Base-by-base conservation (phyloP, 2,113 vertebrate genomes). In the Penelope pileata region DNA sequence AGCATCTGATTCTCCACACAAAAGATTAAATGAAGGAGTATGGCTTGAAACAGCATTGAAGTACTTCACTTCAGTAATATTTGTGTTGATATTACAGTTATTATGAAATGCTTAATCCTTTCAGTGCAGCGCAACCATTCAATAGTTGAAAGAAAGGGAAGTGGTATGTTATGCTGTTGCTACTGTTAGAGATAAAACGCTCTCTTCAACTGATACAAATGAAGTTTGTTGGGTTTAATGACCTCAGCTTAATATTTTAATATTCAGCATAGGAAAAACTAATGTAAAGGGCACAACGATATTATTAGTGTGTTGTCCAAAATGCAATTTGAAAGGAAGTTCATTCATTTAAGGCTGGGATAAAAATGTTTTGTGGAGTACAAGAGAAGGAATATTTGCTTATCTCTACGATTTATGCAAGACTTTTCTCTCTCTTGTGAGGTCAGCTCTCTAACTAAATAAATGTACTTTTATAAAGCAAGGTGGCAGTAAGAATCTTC, bases 401-500 rank as follows among this genome's bases (percentile, higher is more conserved):
- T 91, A 45, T 56, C 54, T 29, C 12, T 63, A 16, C 30, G 70
- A 78, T 91, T 88, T 85, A 70, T 86, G 67, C 23, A 62, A 86
- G 32, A 5, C 9, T 83, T 91, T 91, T 69, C 87, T 88, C 63
- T 73, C 79, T 91, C 63, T 93, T n/a, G 59, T 63, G 68, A 94
- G 93, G 95, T 96, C 94, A 97, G 75, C 72, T 93, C 82, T 82
- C 85, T 94, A 85, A 77, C 88, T 95, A 90, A 96, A 97, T 92
- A 92, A 93, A 92, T 95, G 95, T 94, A 88, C 87, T 95, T 95
- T 91, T 92, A 94, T 93, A 96, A 97, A 96, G 96, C 93, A 96
- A 97, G 94, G 94, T 96, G 95, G 95, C 95, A 96, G 92, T 85
- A 96, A 94, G 96, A 96, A 97, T 95, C 94, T 94, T 96, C 87